These are phyloP conservation scores for Hipparchia sbordonii DNA, from an alignment of 2,888 invertebrate genomes.

Conservation along the genomic window DNA sequence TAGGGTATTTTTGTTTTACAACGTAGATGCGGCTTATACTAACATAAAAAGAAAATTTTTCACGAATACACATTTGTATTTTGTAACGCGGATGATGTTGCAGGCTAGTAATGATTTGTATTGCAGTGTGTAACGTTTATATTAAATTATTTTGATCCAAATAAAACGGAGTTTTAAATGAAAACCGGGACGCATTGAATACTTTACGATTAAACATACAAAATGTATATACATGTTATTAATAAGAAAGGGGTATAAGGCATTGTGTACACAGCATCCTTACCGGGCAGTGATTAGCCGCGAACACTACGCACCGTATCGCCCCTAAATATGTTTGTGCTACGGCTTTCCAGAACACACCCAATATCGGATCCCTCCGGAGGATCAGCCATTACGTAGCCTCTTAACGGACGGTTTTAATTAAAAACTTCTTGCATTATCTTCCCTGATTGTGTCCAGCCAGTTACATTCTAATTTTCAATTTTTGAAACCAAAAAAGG, in stretches of 20 bases:
- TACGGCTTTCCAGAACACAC: conserved; percentile 74
- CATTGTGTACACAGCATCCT: conserved; percentile 64
- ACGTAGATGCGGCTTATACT: no score
- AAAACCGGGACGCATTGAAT: background rate
- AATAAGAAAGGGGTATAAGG: conserved; percentile 68
- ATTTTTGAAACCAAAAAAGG: background rate
- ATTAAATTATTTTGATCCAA: background rate
- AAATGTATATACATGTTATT: conserved; percentile 36
- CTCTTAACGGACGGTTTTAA: conserved; percentile 82
- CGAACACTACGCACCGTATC: conserved; percentile 68
- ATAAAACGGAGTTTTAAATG: background rate
- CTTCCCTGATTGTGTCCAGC: conserved; percentile 72
- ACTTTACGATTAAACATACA: background rate
- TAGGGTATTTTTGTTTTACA: no score
- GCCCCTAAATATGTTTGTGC: conserved; percentile 82
- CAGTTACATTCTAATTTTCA: conserved; percentile 45
- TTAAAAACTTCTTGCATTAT: conserved; percentile 83
- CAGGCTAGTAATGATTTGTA: background rate
- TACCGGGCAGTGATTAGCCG: conserved; percentile 74
- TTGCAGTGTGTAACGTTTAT: background rate
- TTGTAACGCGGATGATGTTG: no score
- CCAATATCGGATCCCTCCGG: conserved; percentile 78
- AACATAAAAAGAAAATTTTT: no score
- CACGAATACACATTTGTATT: no score
- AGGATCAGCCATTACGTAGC: conserved; percentile 80